Conservation (phyloP, 2,797 vertebrate species). For the Pristis pectinata region DNA sequence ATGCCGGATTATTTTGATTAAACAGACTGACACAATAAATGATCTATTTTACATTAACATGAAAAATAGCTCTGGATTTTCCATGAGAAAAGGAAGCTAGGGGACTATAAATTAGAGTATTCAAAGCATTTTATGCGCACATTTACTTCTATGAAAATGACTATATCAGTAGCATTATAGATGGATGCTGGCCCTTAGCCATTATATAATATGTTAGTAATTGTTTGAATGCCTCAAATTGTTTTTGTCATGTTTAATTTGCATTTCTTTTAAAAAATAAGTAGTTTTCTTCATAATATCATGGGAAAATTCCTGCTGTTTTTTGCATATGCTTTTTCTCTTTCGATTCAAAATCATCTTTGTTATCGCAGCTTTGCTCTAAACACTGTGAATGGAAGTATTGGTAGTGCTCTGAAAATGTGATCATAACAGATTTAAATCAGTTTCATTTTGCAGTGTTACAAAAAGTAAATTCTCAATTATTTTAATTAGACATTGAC, state of each 20-base stretch:
- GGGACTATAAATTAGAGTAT: not conserved
- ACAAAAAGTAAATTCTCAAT: not conserved
- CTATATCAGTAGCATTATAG: not conserved
- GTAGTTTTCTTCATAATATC: not conserved
- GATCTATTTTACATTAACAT: slow-evolving; percentile 1
- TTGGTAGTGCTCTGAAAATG: not conserved
- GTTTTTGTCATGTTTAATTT: not conserved
- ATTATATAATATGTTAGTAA: not conserved
- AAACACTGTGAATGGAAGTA: slow-evolving; percentile 8
- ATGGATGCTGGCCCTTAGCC: not conserved
- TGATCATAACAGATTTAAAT: not conserved
- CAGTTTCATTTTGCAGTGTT: not conserved
- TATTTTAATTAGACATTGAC: not conserved
- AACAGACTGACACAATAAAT: not conserved
- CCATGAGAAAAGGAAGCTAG: not conserved
- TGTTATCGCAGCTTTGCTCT: not conserved
- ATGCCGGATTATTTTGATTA: slow-evolving; percentile 26
- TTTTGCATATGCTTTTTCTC: not conserved
- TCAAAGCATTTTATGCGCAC: not conserved
- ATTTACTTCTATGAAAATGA: not conserved
- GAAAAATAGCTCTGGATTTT: not conserved
- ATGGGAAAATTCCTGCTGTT: not conserved
- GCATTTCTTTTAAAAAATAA: not conserved
- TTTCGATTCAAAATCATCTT: not conserved
- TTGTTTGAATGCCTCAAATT: not conserved